A percentile compares a stretch with the other conserved stretches of the same genome.
These are phyloP conservation scores for Sceloporus tristichus DNA, from an alignment of 2,113 vertebrate genomes.

Conservation along the genomic window DNA sequence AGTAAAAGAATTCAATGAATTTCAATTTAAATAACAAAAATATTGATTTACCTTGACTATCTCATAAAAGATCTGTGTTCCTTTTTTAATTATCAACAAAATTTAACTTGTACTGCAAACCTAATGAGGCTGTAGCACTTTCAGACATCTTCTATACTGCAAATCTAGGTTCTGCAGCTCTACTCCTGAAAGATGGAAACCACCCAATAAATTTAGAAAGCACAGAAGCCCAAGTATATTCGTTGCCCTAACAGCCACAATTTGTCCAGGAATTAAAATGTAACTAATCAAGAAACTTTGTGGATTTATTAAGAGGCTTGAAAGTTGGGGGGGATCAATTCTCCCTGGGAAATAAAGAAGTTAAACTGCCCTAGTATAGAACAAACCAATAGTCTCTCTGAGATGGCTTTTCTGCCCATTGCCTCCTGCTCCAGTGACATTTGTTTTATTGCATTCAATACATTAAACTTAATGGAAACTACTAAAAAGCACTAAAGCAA, in stretches of 20 bases:
- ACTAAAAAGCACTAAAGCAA: constrained; percentile 51
- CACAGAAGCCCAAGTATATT: not conserved
- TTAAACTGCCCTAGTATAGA: constrained; percentile 6
- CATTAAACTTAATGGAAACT: constrained; percentile 54
- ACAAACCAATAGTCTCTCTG: constrained; percentile 41
- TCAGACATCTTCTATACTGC: not conserved
- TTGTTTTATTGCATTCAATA: constrained; percentile 38
- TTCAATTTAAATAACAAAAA: not conserved
- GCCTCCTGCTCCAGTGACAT: constrained; percentile 17
- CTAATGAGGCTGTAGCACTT: not conserved
- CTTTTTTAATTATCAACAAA: not conserved
- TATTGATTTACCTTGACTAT: not conserved
- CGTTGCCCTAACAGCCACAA: not conserved
- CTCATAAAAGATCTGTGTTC: not conserved
- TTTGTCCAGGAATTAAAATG: constrained; percentile 15
- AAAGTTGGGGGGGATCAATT: not conserved
- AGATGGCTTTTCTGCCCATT: not conserved
- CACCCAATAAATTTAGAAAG: not conserved
- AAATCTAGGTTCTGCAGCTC: not conserved
- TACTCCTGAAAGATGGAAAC: not conserved
- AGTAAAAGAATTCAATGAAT: not conserved
- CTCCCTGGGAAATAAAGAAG: not conserved
- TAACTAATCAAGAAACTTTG: not conserved
- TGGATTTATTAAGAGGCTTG: not conserved
- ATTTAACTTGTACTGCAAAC: not conserved